Base-by-base conservation (phyloP, 2,113 vertebrate genomes). In the Plecotus auritus region DNA sequence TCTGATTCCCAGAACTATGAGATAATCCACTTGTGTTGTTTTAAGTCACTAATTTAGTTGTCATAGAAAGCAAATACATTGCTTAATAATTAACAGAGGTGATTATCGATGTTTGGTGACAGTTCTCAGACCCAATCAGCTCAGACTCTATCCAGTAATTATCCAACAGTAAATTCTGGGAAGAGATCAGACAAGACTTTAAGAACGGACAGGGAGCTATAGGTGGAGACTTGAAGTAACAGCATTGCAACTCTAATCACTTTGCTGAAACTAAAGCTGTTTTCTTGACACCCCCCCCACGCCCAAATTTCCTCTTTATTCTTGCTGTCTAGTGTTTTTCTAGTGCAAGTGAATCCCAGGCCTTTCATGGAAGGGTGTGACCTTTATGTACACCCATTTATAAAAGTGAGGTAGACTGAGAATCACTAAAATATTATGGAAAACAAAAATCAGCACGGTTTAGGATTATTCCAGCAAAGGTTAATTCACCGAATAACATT, bases 401-500 rank as follows among this genome's bases (percentile, higher is more conserved):
- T 42, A 61, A 86, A 96, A 88, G 2, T 23, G 51, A 76, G 69
- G 18, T 74, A 66, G 64, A 10, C 54, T 72, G 77, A 90, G 51
- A 85, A 73, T 70, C 49, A 77, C 26, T 87, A 37, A 84, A 93
- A 66, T 92, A n/a, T 66, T 73, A 54, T 35, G 18, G 54, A 67
- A 96, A 95, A 84, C 11, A 93, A 87, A 87, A 80, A 47, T 28
- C 26, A 70, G 70, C 5, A 64, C 42, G 45, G 26, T 64, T 84
- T 92, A 61, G 54, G 77, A 80, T 91, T 78, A 91, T 85, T 85
- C 16, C 42, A 83, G 61, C 13, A 90, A 91, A 92, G 45, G 10
- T 90, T 94, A 90, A 51, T 72, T 89, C 11, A 66, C 42, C 3
- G 32, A 92, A 70, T 90, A 88, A 92, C 91, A 90, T 94, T 81